Evolutionary conservation across 2,113 vertebrate species (phyloP), one percentile per base, ranked within the genome.

Genomic region (Pogonocichla stellata): DNA sequence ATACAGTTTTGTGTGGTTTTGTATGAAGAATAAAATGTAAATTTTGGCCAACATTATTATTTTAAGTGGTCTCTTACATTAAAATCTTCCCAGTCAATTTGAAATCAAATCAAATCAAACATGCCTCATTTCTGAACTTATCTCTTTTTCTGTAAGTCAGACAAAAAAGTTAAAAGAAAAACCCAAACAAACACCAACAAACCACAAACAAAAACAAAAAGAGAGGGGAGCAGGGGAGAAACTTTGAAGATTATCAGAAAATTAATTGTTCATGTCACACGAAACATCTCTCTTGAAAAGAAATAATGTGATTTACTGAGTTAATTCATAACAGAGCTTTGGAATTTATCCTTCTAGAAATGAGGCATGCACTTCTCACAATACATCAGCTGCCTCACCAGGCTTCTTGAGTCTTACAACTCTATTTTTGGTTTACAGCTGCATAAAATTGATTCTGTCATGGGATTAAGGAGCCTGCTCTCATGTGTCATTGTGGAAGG

Each of bases 391-490:
- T 96, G 92, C 36, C 38, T 93, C 8, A 5, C 60, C 22, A 89
- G 60, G 47, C 86, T 91, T 81, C 60, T 71, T 88, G 57, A 79
- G 60, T 71, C 77, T 66, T 88, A 40, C 3, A 4, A 42, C 58
- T 95, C 86, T 97, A 91, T 93, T 95, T 97, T 96, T 91, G 69
- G 61, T 56, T 75, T 87, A 89, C 83, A 92, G 92, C 94, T 95
- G 92, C 73, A 92, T 95, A 95, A 80, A 95, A 93, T 93, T 91
- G 89, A 81, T 95, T 95, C 79, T 78, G 69, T 80, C 64, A 61
- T 48, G 80, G 86, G 84, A 92, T 95, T 94, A 95, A 88, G 78
- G 72, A 92, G 73, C 16, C 58, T 61, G 43, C 23, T 81, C 80
- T 91, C 86, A 88, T 90, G 51, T 95, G 65, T 91, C 88, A 18